Conservation (phyloP, 1,140 invertebrate genomes). For the Hyles vespertilio region DNA sequence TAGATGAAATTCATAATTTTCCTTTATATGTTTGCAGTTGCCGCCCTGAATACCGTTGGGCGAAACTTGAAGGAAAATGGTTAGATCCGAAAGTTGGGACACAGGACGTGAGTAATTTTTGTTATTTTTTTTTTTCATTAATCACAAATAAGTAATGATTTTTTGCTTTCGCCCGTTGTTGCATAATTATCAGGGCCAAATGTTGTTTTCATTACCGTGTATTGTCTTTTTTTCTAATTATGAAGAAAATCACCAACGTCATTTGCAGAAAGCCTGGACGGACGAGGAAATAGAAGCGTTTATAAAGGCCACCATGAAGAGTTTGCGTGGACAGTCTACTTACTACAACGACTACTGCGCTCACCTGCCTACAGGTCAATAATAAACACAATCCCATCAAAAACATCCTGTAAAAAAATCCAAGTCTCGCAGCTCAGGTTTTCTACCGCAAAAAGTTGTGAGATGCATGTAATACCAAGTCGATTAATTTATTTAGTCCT, state of each 20-base stretch:
- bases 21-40: constrained; percentile 34
- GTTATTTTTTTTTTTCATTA: not conserved
- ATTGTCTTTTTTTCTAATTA: too few relatives aligned
- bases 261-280: constrained; percentile 49
- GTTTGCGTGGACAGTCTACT: constrained; percentile 55
- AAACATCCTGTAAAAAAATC: too few relatives aligned
- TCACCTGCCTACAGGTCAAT: constrained; percentile 41
- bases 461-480: too few relatives aligned
- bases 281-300: constrained; percentile 57
- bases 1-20: too few relatives aligned
- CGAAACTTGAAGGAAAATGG: constrained; percentile 61
- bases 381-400: not conserved
- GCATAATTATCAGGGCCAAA: too few relatives aligned
- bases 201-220: too few relatives aligned
- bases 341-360: constrained; percentile 61
- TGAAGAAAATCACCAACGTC: not conserved
- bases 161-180: too few relatives aligned
- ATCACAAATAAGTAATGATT: too few relatives aligned
- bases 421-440: too few relatives aligned
- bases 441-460: too few relatives aligned
- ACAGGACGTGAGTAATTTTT: constrained; percentile 47
- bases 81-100: constrained; percentile 52
- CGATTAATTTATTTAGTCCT: too few relatives aligned
- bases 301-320: constrained; percentile 54
- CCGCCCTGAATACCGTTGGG: constrained; percentile 55